A percentile compares a stretch with the other conserved stretches of the same genome.
Evolutionary conservation across 2,888 invertebrate species (phyloP).

Genomic region (Lasioglossum figueresi): DNA sequence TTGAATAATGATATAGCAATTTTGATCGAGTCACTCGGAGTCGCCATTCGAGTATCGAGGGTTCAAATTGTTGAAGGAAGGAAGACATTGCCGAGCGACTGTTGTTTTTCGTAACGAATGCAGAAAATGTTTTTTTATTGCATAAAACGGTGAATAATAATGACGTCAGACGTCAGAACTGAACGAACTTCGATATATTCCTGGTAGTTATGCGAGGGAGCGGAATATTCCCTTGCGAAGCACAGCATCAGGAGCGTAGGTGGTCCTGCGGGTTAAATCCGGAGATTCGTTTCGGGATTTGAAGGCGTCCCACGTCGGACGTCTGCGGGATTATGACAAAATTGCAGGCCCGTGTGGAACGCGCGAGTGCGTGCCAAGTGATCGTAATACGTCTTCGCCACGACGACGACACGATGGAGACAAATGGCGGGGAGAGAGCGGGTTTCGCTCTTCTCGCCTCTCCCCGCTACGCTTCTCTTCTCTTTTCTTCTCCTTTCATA

Average conservation of each 20-base stretch:
- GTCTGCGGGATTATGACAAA: constrained; percentile 51
- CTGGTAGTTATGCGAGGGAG: background rate
- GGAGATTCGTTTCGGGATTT: constrained; percentile 44
- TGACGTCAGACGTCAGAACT: background rate
- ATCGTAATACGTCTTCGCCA: constrained; percentile 68
- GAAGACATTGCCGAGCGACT: background rate
- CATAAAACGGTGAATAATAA: background rate
- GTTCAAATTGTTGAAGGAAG: too few relatives aligned
- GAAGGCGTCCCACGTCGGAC: constrained; percentile 34
- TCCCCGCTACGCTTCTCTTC: background rate
- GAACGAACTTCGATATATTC: constrained; percentile 4
- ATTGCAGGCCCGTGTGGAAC: constrained; percentile 45
- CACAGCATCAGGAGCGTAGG: constrained; percentile 33
- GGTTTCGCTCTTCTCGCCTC: background rate
- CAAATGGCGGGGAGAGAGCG: constrained; percentile 63
- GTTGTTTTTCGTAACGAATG: background rate
- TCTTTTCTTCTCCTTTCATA: background rate
- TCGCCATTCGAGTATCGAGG: too few relatives aligned
- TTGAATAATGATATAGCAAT: too few relatives aligned
- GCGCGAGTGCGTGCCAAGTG: constrained; percentile 49
- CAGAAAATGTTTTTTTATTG: background rate
- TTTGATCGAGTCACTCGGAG: too few relatives aligned
- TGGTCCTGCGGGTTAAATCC: constrained; percentile 48
- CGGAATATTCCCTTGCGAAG: constrained; percentile 1
- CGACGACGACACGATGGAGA: constrained; percentile 60